Conservation (phyloP, 2,797 vertebrate genomes). For the Acrossocheilus wenchowensis region DNA sequence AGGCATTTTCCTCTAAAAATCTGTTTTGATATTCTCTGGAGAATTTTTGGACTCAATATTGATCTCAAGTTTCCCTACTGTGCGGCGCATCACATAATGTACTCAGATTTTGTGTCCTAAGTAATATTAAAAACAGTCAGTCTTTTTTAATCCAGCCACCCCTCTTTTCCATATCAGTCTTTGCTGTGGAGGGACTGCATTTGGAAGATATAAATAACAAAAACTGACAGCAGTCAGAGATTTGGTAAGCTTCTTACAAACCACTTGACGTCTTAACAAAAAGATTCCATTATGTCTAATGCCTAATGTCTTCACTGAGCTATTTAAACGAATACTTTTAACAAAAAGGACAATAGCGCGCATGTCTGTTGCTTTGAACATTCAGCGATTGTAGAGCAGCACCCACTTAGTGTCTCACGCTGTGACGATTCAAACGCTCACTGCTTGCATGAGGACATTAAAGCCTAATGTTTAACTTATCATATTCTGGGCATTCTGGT, state of each 20-base stretch:
- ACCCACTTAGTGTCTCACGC: constrained; percentile 25
- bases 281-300: constrained; percentile 12
- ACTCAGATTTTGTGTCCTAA: not conserved
- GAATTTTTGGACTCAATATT: not conserved
- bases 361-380: constrained; percentile 22
- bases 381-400: not conserved
- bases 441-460: constrained; percentile 37
- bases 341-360: not conserved
- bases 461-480: constrained; percentile 42
- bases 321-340: constrained; percentile 1
- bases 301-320: not conserved
- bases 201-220: not conserved
- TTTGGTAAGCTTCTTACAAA: constrained; percentile 9
- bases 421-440: constrained; percentile 41
- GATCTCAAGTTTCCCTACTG: not conserved
- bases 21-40: not conserved
- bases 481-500: constrained; percentile 35
- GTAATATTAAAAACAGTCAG: constrained; percentile 3
- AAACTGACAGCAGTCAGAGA: constrained; percentile 23
- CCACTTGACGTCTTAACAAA: constrained; percentile 17
- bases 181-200: not conserved
- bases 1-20: not conserved
- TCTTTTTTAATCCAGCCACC: not conserved
- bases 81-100: not conserved
- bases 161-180: not conserved